These are phyloP conservation scores for Aldabrachelys gigantea DNA, from an alignment of 2,113 vertebrate genomes.

Conservation along the genomic window DNA sequence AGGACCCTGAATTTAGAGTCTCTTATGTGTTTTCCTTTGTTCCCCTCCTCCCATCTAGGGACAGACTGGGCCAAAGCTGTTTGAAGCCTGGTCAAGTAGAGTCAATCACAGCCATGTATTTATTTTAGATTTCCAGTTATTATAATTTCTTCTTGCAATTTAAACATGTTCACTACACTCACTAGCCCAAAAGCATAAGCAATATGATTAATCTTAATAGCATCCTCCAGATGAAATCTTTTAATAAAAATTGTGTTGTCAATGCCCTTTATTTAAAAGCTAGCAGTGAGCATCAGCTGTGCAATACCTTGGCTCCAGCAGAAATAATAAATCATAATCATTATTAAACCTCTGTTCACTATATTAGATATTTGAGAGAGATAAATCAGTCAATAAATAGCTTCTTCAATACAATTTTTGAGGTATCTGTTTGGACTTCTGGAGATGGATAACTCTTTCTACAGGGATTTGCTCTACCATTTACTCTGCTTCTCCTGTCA, in stretches of 20 bases:
- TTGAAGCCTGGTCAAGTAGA: background rate
- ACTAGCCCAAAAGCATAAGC: background rate
- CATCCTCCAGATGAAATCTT: background rate
- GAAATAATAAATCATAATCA: background rate
- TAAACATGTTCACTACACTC: background rate
- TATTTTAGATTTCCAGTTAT: background rate
- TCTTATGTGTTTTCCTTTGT: background rate
- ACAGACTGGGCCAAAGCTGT: background rate
- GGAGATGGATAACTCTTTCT: background rate
- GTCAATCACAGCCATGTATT: background rate
- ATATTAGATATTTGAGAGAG: background rate
- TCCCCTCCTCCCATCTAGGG: rapidly evolving
- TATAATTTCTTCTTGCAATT: background rate
- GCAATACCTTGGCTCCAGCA: background rate
- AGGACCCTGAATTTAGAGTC: background rate
- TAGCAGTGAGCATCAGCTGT: background rate
- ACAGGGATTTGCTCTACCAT: background rate
- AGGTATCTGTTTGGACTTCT: background rate
- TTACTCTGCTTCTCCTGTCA: background rate
- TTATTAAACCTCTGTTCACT: background rate
- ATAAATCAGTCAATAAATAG: background rate
- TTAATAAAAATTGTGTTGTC: background rate
- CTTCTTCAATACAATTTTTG: background rate
- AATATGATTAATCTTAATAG: background rate
- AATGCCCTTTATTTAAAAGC: background rate